Evolutionary conservation across 2,113 vertebrate genomes (phyloP), one percentile per base, ranked within the genome.

Genomic region (Pteruthius melanotis): DNA sequence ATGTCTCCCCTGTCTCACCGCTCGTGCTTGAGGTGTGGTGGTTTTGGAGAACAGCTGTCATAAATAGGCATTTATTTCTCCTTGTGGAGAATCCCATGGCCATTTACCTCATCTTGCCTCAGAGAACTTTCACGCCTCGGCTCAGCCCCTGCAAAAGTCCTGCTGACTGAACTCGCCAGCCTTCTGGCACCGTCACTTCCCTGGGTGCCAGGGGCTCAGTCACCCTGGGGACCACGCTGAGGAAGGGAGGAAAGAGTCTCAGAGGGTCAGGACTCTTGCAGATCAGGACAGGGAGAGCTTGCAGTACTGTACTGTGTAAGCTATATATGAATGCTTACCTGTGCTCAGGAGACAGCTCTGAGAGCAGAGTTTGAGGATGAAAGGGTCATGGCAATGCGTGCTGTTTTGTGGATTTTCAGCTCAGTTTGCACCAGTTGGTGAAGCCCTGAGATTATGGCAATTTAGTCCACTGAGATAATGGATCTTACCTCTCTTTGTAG

Each of bases 21-120:
- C 53, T 80, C 0, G 0, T 35, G 65, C 66, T 69, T 26, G 54
- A 79, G 68, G 22, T 44, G 30, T 1, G 0, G 14, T 1, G 7
- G n/a, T 52, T 94, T 74, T 65, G 77, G 90, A 89, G 70, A 93
- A 44, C 60, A 74, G 60, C 42, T 86, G 68, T 80, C 39, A 49
- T 15, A 70, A 84, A 33, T 13, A 70, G 82, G 54, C n/a, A 31
- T 49, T 83, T 76, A 70, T 66, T 90, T 80, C 39, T 84, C 60
- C 39, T 50, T 31, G 22, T 35, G 68, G 90, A 63, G 56, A 64
- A 49, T 84, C 40, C 75, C 52, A n/a, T 0, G 3, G 54, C 21
- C 54, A 31, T 85, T 93, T 70, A 57, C 85, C 39, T 80, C 11
- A 5, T 28, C 33, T 80, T 7, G 5, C 75, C 53, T 71, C 50